Evolutionary conservation across 2,113 vertebrate species (phyloP).

Genomic region (Recurvirostra avosetta): DNA sequence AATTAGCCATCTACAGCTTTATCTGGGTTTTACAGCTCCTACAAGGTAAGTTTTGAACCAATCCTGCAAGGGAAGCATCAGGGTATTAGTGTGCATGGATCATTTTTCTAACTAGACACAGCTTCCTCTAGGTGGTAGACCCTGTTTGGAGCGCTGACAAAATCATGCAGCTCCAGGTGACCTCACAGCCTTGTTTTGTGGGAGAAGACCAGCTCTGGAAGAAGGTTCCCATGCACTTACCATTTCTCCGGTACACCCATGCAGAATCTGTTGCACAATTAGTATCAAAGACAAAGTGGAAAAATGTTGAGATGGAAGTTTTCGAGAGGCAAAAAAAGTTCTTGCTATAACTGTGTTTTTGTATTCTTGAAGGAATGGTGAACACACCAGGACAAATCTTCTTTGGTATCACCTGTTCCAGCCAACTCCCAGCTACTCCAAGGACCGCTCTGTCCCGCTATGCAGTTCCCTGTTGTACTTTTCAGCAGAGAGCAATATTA

Average conservation of each 20-base stretch:
- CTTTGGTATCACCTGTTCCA: not conserved
- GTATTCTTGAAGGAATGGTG: not conserved
- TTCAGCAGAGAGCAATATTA: not conserved
- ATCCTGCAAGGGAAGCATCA: not conserved
- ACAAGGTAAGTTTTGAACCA: not conserved
- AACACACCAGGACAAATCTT: not conserved
- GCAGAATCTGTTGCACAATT: not conserved
- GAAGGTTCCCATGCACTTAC: not conserved
- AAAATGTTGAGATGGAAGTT: not conserved
- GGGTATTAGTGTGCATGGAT: not conserved
- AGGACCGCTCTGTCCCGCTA: not conserved
- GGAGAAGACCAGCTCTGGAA: not conserved
- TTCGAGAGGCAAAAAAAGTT: not conserved
- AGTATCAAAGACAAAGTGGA: not conserved
- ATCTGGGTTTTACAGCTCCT: not conserved
- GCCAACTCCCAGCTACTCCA: not conserved
- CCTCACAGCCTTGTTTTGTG: not conserved
- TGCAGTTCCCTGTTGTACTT: not conserved
- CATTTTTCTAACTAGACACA: not conserved
- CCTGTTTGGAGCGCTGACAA: accelerated
- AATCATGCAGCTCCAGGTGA: accelerated
- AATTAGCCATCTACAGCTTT: not conserved
- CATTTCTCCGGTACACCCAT: not conserved
- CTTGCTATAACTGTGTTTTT: not conserved
- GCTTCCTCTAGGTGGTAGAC: not conserved